A percentile compares a stretch with the other conserved stretches of the same genome.
phyloP scores from a whole-genome alignment of 2,888 invertebrate species.

The Hoplodrina ambigua region DNA sequence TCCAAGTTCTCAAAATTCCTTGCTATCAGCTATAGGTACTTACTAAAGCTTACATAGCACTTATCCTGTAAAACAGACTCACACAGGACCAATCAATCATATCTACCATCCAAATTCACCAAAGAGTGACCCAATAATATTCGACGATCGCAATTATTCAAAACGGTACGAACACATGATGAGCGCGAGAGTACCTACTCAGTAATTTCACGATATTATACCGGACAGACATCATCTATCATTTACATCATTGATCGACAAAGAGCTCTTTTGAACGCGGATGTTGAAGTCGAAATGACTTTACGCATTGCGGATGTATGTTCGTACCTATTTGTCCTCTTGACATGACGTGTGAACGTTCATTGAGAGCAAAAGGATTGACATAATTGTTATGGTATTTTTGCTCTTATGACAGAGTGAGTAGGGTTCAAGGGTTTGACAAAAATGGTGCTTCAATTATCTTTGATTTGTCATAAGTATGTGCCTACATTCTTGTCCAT shows the following conservation, averaged over 20 bases:
- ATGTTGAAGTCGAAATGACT: slow-evolving; percentile 46
- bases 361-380: slow-evolving; percentile 29
- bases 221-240: slow-evolving; percentile 49
- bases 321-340: slow-evolving; percentile 21
- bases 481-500: no score
- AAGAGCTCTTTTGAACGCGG: slow-evolving; percentile 56
- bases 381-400: slow-evolving; percentile 27
- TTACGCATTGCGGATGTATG: slow-evolving; percentile 53
- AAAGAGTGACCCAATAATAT: slow-evolving; percentile 35
- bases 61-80: no score
- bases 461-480: no score
- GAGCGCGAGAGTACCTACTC: slow-evolving; percentile 35
- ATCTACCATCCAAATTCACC: slow-evolving; percentile 15
- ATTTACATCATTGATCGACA: slow-evolving; percentile 58
- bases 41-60: no score
- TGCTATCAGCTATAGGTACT: no score
- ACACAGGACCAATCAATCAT: slow-evolving; percentile 17
- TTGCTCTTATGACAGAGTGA: slow-evolving; percentile 14
- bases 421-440: slow-evolving; percentile 17
- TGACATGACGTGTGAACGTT: slow-evolving; percentile 28
- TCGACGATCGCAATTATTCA: slow-evolving; percentile 45
- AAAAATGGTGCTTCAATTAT: slow-evolving; percentile 1
- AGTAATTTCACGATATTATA: slow-evolving; percentile 56
- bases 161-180: slow-evolving; percentile 30
- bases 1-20: no score